Base-by-base conservation (phyloP, 2,113 vertebrate species). In the Rhombomys opimus region DNA sequence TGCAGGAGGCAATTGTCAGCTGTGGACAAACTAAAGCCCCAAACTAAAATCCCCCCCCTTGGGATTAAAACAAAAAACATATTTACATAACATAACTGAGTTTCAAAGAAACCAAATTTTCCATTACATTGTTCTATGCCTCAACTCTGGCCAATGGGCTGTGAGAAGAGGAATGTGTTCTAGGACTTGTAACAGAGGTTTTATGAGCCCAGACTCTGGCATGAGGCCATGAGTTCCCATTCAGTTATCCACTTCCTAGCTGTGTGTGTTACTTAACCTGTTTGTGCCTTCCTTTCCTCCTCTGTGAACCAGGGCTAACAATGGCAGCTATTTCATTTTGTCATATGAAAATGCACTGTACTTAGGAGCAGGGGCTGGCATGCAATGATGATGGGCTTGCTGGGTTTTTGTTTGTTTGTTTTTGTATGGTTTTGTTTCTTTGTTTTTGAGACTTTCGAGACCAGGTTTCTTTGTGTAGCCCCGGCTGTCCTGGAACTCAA, bases 241-340 rank as follows among this genome's bases (percentile, higher is more conserved):
- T 22, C 25, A 3, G 25, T 90, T 41, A 7, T 17, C 86, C 15
- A 85, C 80, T 93, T 84, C 78, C 65, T 90, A 70, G 61, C 61
- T 95, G 38, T 18, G 11, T 63, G 59, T 59, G 85, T 80, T 90
- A 25, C 68, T 75, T 70, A 84, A 80, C 70, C 46, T 92, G 73
- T 92, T 90, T 95, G 94, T 93, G 85, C 57, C 68, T 87, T 90
- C 80, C 59, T 82, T 89, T 86, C 72, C 41, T 93, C 73, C 35
- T 84, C 54, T 84, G 46, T 75, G 61, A 96, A 91, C 50, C 23
- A 38, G 46, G 54, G 54, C 70, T 86, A 46, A 72, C 38, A 76
- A 93, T 0, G 46, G 85, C 15, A 89, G 41, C 50, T 90, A 18
- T 85, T 46, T 65, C 10, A 8, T 30, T 20, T 46, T 27, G 46